Evolutionary conservation across 2,113 vertebrate genomes (phyloP).

Genomic region (Amblyornis subalaris): DNA sequence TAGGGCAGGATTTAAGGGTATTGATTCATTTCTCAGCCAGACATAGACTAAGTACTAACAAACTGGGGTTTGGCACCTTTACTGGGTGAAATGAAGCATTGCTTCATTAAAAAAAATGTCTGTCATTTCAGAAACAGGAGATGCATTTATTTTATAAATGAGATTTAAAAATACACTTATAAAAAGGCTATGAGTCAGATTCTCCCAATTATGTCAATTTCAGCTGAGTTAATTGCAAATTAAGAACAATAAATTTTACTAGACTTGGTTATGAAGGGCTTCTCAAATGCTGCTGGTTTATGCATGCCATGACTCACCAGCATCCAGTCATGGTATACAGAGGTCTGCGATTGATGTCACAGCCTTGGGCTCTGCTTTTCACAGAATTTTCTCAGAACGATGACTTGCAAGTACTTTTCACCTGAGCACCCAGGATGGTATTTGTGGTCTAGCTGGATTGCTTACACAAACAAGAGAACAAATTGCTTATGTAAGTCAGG

Average conservation of each 20-base stretch:
- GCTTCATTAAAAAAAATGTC: neutral
- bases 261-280: neutral
- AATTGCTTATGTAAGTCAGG: neutral
- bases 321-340: neutral
- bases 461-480: slow-evolving; percentile 15
- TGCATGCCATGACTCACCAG: neutral
- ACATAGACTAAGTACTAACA: neutral
- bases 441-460: neutral
- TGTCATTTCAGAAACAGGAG: neutral
- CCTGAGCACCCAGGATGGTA: neutral
- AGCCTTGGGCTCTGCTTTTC: neutral
- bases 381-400: neutral
- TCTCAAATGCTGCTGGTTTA: neutral
- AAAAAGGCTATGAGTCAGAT: neutral
- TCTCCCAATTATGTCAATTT: neutral
- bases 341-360: neutral
- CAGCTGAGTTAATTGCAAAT: neutral
- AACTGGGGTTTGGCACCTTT: neutral
- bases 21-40: neutral
- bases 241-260: neutral
- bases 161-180: neutral
- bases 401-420: slow-evolving; percentile 23
- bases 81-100: neutral
- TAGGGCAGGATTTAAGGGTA: neutral
- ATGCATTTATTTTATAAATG: neutral